Evolutionary conservation across 1,140 invertebrate species (phyloP).

Genomic region (Leptinotarsa lineolata): DNA sequence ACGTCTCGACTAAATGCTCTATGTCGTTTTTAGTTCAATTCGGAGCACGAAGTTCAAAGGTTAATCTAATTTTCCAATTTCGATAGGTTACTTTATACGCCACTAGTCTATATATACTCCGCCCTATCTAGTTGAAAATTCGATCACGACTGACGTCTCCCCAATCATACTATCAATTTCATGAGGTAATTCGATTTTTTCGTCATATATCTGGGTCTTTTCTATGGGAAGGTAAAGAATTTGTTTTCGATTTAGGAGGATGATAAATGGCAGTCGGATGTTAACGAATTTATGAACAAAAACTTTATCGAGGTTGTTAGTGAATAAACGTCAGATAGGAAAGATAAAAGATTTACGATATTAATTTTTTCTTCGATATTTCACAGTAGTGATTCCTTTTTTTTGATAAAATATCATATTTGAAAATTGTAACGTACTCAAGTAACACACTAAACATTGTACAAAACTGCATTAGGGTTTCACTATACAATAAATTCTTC

Average conservation of each 20-base stretch:
- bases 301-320: too few species aligned
- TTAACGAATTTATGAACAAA: too few species aligned
- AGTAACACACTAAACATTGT: too few species aligned
- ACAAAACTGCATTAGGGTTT: too few species aligned
- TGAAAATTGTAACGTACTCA: too few species aligned
- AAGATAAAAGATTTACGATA: too few species aligned
- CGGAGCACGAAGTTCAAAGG: slow-evolving; percentile 21
- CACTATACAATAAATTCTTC: too few species aligned
- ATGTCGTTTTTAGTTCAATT: slow-evolving; percentile 13
- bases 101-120: slow-evolving; percentile 13
- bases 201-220: background rate
- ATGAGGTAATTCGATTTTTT: slow-evolving; percentile 19
- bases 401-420: too few species aligned
- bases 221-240: background rate
- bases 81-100: slow-evolving; percentile 26
- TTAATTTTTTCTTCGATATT: too few species aligned
- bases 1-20: background rate
- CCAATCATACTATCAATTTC: slow-evolving; percentile 23
- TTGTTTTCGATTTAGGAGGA: background rate
- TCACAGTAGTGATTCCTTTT: too few species aligned
- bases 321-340: too few species aligned
- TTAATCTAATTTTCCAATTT: slow-evolving; percentile 26
- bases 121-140: slow-evolving; percentile 22
- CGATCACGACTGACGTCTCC: slow-evolving; percentile 24
- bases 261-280: background rate